Conservation (phyloP, 2,888 invertebrate genomes). For the Biston stratarius region DNA sequence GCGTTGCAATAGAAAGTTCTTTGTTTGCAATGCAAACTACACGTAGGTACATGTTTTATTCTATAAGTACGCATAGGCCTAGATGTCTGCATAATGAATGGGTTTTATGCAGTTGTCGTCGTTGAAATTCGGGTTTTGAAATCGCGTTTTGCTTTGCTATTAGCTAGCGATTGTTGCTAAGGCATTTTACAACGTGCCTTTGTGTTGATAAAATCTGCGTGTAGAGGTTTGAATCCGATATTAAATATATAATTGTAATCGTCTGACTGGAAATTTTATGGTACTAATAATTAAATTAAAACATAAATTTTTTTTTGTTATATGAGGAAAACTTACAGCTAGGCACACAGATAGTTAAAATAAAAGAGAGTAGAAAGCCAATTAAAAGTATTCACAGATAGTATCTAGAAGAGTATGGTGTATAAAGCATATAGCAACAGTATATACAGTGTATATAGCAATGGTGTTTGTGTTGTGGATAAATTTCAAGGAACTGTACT, state of each 20-base stretch:
- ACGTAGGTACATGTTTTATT: conserved; percentile 28
- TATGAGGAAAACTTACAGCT: no score
- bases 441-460: no score
- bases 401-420: no score
- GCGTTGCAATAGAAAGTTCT: conserved; percentile 75
- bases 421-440: no score
- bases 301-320: not conserved
- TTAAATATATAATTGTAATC: no score
- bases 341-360: no score
- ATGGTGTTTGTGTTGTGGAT: no score
- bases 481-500: no score
- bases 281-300: no score
- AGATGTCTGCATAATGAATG: conserved; percentile 34
- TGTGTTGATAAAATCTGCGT: not conserved
- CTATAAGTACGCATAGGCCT: conserved; percentile 34
- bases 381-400: no score
- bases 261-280: not conserved
- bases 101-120: conserved; percentile 41
- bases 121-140: conserved; percentile 33
- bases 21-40: conserved; percentile 52
- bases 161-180: not conserved
- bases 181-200: no score
- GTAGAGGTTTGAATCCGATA: not conserved
- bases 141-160: conserved; percentile 25
- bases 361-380: no score